phyloP scores from a whole-genome alignment of 2,888 invertebrate genomes.

The Scaeva pyrastri region DNA sequence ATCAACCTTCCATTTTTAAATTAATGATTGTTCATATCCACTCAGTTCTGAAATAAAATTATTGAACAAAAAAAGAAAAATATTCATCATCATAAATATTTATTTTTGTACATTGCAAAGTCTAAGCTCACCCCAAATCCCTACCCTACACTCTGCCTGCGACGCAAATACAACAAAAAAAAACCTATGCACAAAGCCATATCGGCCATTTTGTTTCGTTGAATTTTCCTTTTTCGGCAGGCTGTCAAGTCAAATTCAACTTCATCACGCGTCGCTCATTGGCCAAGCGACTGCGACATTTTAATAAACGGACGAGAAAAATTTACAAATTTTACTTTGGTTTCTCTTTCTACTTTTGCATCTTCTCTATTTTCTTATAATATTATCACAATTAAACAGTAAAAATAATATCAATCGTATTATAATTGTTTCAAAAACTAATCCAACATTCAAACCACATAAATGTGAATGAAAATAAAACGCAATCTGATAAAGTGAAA shows the following conservation, averaged over 20 bases:
- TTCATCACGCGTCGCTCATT: slow-evolving; percentile 75
- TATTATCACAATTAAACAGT: slow-evolving; percentile 67
- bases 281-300: slow-evolving; percentile 77
- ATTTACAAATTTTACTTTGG: slow-evolving; percentile 55
- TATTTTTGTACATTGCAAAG: neutral
- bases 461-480: slow-evolving; percentile 58
- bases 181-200: slow-evolving; percentile 41
- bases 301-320: slow-evolving; percentile 78
- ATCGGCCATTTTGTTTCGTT: slow-evolving; percentile 78
- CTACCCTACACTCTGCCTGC: slow-evolving; percentile 13
- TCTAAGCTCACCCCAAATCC: slow-evolving; percentile 31
- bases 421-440: slow-evolving; percentile 24
- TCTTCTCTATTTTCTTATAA: slow-evolving; percentile 77
- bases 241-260: slow-evolving; percentile 71
- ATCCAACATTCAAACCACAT: slow-evolving; percentile 36
- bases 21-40: too few species aligned
- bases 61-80: neutral
- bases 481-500: slow-evolving; percentile 46
- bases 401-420: slow-evolving; percentile 62
- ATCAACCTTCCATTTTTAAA: too few species aligned
- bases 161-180: slow-evolving; percentile 28
- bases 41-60: too few species aligned
- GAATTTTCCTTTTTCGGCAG: slow-evolving; percentile 42
- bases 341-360: slow-evolving; percentile 71
- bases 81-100: neutral